phyloP scores from a whole-genome alignment of 2,113 vertebrate species.

The Pardalotus punctatus region DNA sequence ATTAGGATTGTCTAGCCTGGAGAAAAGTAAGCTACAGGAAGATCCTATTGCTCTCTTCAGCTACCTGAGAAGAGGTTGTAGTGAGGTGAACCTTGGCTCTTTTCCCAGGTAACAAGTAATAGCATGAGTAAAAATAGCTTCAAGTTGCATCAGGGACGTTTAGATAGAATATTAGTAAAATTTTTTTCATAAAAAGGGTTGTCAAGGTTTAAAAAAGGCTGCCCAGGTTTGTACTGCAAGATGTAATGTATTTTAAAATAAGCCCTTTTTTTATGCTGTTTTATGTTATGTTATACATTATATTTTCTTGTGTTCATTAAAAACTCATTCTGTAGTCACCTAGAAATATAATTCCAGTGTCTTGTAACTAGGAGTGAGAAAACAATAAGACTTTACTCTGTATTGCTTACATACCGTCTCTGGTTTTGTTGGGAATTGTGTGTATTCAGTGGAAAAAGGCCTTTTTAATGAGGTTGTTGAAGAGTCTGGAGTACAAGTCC shows the following conservation, averaged over 20 bases:
- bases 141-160: neutral
- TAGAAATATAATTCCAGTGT: neutral
- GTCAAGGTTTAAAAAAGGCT: neutral
- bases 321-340: neutral
- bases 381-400: neutral
- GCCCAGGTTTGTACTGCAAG: no score
- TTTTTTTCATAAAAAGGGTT: accelerated
- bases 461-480: neutral
- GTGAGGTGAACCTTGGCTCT: neutral
- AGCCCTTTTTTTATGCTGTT: neutral
- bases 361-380: neutral
- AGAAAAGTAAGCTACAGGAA: neutral
- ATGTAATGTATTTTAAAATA: neutral
- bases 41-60: neutral
- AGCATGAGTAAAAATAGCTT: neutral
- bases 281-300: neutral
- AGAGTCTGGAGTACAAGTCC: neutral
- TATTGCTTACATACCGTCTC: neutral
- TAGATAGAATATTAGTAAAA: neutral
- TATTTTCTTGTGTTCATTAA: neutral
- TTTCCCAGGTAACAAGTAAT: neutral
- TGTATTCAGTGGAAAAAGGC: neutral
- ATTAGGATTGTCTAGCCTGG: neutral
- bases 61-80: neutral
- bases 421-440: neutral